Base-by-base conservation (phyloP, 2,888 invertebrate genomes). In the Octonoba sinensis region DNA sequence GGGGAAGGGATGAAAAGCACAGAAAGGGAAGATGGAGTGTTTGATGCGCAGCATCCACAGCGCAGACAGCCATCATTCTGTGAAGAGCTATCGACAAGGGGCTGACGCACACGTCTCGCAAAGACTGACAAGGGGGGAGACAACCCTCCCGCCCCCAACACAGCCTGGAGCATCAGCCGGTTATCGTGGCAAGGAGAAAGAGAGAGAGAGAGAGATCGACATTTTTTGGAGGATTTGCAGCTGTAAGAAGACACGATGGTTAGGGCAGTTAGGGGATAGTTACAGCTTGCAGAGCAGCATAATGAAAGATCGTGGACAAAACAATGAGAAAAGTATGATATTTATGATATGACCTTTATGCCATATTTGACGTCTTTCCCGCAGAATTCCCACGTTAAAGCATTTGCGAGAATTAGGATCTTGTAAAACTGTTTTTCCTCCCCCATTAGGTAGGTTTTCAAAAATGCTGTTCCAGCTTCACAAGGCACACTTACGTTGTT, bases 81-180 rank as follows among this genome's bases (percentile, higher is more conserved):
- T 81, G 79, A 81, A 81, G 73, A 62, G 79, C 79, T 81, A 81
- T 81, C 79, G 79, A 81, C 79, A 81, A 62, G 66, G 66, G 57
- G 57, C 73, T 81, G 79, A 81, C 79, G 79, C 79, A 72, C 78
- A 81, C 73, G 79, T 81, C 79, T 59, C 51, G 54, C 57, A 49
- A 57, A 81, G 79, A 81, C 79, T 81, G 79, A 81, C 79, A 79
- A 69, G 69, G 57, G 60, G 56, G 47, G 44, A 36, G 51, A 20
- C 46, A 46, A 16, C 60, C 24, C 24, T 16, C 59, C 57, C 57
- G 47, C 46, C 20, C 36, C 62, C 18, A 36, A 36, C 36, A 36
- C 36, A 36, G 36, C 36, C 36, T 36, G 36, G 36, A 36, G 36
- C 36, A 36, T 36, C 36, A 36, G n/a, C 44, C 62, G 44, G 36